Evolutionary conservation across 2,113 vertebrate genomes (phyloP), one percentile per base, ranked within the genome.

Genomic region (Dryoscopus gambensis): DNA sequence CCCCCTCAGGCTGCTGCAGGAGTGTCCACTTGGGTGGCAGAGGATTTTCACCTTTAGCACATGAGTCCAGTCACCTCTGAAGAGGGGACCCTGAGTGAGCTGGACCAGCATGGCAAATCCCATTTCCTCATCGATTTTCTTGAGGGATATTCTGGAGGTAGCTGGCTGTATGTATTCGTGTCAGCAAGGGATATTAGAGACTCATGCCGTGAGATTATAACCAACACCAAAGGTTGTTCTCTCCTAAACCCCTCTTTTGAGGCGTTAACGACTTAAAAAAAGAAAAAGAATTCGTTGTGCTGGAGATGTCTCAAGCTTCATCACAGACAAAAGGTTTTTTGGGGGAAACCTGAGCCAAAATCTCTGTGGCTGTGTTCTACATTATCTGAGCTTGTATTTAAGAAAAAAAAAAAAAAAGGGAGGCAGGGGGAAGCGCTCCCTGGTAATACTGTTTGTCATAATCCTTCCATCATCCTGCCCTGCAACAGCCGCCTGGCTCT

Each of bases 391-490:
- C 56, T 81, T 57, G 8, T 11, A 67, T 31, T 40, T 0, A 24
- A 20, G 17, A 30, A 33, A 28, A 79, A 30, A 35, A 62, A 27
- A 49, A n/a, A 30, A 56, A 9, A 56, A 49, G 7, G 1, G 3
- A 28, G 17, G 25, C 1, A 4, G 1, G 11, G 30, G 52, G 7
- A 89, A 77, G 59, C 0, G 0, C 46, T 86, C 75, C 37, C 39
- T 90, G 50, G 35, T 90, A 88, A 92, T 76, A 7, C 19, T 4
- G 15, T 21, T 90, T 64, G 71, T 81, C 71, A 55, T 89, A 97
- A 95, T 77, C 90, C 79, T 85, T 60, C 64, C 76, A 81, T 52
- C 90, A 33, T 46, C 80, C 94, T 90, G 83, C 86, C 91, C 95
- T 93, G 95, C 88, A 90, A 88, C 86, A 92, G 71, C 59, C 0